Conservation (phyloP, 2,888 invertebrate species). For the Epinotia bilunana region DNA sequence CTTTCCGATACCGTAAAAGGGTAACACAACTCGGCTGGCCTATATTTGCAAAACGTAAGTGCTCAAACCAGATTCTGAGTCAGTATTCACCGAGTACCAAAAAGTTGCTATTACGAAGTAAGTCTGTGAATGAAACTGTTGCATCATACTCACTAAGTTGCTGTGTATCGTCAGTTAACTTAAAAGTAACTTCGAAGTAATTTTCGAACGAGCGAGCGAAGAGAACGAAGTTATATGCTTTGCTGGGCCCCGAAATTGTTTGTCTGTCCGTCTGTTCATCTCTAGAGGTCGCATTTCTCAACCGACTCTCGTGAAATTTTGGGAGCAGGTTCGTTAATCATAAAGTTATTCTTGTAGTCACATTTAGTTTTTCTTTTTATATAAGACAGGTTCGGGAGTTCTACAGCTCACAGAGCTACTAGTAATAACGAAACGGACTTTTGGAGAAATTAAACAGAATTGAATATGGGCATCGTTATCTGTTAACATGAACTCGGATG, state of each 20-base stretch:
- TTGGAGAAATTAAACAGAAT: constrained; percentile 1
- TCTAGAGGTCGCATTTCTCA: no score
- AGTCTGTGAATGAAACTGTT: constrained; percentile 35
- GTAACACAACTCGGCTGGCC: constrained; percentile 54
- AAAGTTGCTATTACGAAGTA: constrained; percentile 53
- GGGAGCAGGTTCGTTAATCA: no score
- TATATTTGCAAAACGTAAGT: constrained; percentile 65
- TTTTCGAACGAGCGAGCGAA: no score
- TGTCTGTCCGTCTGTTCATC: no score
- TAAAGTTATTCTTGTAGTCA: no score
- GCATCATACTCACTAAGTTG: constrained; percentile 24
- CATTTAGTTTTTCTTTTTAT: no score
- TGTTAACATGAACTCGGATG: constrained; percentile 17
- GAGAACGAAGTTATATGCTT: no score
- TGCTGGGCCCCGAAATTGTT: no score
- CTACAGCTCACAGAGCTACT: no score
- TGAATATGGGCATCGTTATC: constrained; percentile 22
- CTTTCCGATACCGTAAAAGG: constrained; percentile 63
- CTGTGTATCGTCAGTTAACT: constrained; percentile 17
- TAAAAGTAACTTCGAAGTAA: not conserved
- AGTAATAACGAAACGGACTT: not conserved
- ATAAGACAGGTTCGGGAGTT: no score
- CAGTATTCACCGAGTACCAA: constrained; percentile 57
- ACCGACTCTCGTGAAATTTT: no score
- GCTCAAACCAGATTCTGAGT: constrained; percentile 62